Evolutionary conservation across 2,113 vertebrate genomes (phyloP).

Genomic region (Rynchops niger): DNA sequence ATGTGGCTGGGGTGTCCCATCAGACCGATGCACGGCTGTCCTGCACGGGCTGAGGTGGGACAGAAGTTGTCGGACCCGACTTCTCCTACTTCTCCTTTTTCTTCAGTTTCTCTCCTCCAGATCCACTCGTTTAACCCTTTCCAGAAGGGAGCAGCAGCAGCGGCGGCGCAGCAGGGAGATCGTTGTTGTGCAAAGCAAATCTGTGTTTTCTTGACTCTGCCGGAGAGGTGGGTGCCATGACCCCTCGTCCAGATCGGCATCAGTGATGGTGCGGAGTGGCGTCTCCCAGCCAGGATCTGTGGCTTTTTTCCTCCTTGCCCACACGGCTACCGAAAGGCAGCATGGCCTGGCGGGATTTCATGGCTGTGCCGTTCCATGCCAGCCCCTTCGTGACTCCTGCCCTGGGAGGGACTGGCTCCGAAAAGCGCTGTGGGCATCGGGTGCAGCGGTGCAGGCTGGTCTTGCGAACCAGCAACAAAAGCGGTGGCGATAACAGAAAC

Average conservation of each 20-base stretch:
- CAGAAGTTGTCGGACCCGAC: rapidly evolving
- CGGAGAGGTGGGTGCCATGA: rapidly evolving
- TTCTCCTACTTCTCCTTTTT: background rate
- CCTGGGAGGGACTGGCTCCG: background rate
- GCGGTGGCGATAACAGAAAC: rapidly evolving
- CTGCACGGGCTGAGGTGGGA: background rate
- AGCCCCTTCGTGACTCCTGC: background rate
- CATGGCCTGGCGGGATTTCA: background rate
- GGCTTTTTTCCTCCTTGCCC: background rate
- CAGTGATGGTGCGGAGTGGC: rapidly evolving
- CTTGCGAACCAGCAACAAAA: background rate
- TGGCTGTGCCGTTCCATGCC: background rate
- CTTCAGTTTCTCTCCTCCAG: background rate
- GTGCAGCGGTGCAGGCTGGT: rapidly evolving
- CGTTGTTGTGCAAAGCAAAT: background rate
- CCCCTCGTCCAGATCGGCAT: rapidly evolving
- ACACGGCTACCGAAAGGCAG: background rate
- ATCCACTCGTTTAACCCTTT: background rate
- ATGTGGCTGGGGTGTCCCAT: rapidly evolving
- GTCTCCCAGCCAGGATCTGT: rapidly evolving
- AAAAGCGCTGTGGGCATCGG: background rate
- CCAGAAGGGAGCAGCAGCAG: background rate
- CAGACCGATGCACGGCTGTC: rapidly evolving
- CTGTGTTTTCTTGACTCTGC: background rate
- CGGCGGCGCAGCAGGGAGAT: background rate